A percentile compares a stretch with the other conserved stretches of the same genome.
phyloP scores from a whole-genome alignment of 2,888 invertebrate genomes.

The Octonoba sinensis region DNA sequence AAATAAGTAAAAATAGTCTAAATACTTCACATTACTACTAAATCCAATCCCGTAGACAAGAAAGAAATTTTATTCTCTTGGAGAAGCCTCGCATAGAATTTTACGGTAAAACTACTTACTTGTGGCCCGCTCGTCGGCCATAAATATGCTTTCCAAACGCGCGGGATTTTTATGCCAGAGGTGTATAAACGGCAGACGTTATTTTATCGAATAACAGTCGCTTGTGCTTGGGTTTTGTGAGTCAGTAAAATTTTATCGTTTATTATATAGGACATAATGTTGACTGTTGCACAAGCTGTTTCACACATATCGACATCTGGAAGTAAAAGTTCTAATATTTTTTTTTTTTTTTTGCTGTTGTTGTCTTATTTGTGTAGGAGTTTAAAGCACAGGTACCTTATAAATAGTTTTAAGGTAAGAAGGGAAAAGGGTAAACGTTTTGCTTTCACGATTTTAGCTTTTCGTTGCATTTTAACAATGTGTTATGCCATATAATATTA shows the following conservation, averaged over 20 bases:
- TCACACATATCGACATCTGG: constrained; percentile 45
- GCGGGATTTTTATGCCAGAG: constrained; percentile 42
- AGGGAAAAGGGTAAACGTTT: too few species aligned
- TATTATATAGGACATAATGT: constrained; percentile 47
- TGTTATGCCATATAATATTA: too few species aligned
- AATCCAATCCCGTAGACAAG: constrained; percentile 37
- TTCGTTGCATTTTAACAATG: too few species aligned
- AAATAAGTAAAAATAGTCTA: background rate
- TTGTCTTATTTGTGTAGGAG: background rate
- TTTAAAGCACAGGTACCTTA: background rate
- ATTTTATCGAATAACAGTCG: constrained; percentile 39
- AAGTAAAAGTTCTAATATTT: constrained; percentile 2
- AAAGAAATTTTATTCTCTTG: constrained; percentile 26
- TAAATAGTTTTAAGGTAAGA: background rate
- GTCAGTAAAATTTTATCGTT: constrained; percentile 58
- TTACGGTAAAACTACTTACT: constrained; percentile 49
- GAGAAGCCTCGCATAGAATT: constrained; percentile 25
- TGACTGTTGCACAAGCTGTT: constrained; percentile 53
- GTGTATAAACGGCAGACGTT: constrained; percentile 40
- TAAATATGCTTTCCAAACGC: constrained; percentile 39
- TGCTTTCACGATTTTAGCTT: too few species aligned
- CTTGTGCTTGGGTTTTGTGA: constrained; percentile 17
- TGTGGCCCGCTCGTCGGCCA: constrained; percentile 36
- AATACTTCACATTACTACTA: constrained; percentile 41
- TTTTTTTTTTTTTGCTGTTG: constrained; percentile 3